A percentile compares a stretch with the other conserved stretches of the same genome.
These are phyloP conservation scores for Drosophila mercatorum DNA, from an alignment of 2,888 invertebrate species.

Conservation along the genomic window DNA sequence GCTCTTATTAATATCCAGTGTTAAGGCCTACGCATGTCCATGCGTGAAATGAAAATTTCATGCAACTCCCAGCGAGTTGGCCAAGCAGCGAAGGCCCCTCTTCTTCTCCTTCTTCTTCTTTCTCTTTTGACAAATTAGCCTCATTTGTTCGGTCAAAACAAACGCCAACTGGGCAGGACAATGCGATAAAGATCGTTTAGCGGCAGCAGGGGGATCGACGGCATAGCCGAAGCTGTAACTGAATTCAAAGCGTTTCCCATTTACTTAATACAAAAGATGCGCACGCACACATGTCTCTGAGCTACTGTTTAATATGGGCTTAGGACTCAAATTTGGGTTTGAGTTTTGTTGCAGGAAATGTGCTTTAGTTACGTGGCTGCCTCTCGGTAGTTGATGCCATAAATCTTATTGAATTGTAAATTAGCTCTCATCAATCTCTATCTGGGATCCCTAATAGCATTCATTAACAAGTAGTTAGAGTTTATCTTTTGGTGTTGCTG, in stretches of 20 bases:
- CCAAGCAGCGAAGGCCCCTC: conserved; percentile 7
- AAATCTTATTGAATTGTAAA: conserved; percentile 11
- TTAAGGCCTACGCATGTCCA: conserved; percentile 48
- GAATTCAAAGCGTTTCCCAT: conserved; percentile 57
- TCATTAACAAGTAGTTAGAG: neutral
- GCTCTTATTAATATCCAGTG: conserved; percentile 71
- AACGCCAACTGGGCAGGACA: conserved; percentile 64
- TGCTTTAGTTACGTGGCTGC: conserved; percentile 10
- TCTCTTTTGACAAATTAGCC: conserved; percentile 82
- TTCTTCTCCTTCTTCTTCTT: neutral
- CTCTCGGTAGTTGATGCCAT: conserved; percentile 1
- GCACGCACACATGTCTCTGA: conserved; percentile 24
- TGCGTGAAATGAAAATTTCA: conserved; percentile 77
- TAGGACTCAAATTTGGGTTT: conserved; percentile 14
- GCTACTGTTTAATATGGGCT: conserved; percentile 60
- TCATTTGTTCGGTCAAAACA: conserved; percentile 84
- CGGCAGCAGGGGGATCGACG: conserved; percentile 9
- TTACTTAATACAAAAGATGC: conserved; percentile 54
- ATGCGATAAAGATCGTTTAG: conserved; percentile 70
- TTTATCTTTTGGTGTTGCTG: neutral
- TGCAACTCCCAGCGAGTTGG: conserved; percentile 40
- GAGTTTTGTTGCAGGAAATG: conserved; percentile 21
- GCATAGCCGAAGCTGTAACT: conserved; percentile 37
- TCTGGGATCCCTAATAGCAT: conserved; percentile 19
- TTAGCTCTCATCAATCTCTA: conserved; percentile 26